phyloP scores from a whole-genome alignment of 2,797 vertebrate species.

The Hoplostethus mediterraneus region DNA sequence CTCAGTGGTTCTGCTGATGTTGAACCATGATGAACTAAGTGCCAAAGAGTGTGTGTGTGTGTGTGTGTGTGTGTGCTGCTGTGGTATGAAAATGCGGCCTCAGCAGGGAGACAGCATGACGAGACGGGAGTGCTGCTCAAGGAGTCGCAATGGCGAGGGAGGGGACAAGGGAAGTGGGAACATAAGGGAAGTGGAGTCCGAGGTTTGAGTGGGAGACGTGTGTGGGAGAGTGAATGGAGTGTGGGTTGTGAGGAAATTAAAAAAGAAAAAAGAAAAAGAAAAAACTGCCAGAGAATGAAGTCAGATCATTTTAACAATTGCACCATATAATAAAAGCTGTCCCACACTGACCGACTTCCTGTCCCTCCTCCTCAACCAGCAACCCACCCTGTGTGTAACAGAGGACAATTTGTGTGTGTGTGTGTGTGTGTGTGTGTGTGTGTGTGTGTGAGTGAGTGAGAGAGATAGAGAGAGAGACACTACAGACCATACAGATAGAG shows the following conservation, averaged over 20 bases:
- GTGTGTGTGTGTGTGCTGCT: slow-evolving; percentile 36
- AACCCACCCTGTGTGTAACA: neutral
- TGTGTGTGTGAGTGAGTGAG: neutral
- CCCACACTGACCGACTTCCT: slow-evolving; percentile 21
- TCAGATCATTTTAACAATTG: slow-evolving; percentile 30
- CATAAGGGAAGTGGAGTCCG: slow-evolving; percentile 59
- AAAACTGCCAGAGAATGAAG: neutral
- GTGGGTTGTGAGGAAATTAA: slow-evolving; percentile 60
- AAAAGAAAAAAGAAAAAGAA: neutral
- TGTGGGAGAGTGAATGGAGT: slow-evolving; percentile 28
- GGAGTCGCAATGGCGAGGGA: slow-evolving; percentile 30
- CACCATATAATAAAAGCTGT: slow-evolving; percentile 19
- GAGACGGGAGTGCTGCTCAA: slow-evolving; percentile 46
- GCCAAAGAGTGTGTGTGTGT: slow-evolving; percentile 25
- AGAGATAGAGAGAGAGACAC: no score
- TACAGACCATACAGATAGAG: no score
- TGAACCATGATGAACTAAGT: slow-evolving; percentile 54
- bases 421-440: neutral
- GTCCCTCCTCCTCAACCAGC: no score
- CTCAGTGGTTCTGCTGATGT: slow-evolving; percentile 60
- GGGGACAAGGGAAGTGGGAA: slow-evolving; percentile 57
- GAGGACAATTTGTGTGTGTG: neutral
- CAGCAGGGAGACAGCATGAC: slow-evolving; percentile 62
- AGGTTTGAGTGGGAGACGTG: slow-evolving; percentile 70
- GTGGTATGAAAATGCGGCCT: slow-evolving; percentile 58